phyloP scores from a whole-genome alignment of 1,140 invertebrate genomes.

The Drosophila truncata region DNA sequence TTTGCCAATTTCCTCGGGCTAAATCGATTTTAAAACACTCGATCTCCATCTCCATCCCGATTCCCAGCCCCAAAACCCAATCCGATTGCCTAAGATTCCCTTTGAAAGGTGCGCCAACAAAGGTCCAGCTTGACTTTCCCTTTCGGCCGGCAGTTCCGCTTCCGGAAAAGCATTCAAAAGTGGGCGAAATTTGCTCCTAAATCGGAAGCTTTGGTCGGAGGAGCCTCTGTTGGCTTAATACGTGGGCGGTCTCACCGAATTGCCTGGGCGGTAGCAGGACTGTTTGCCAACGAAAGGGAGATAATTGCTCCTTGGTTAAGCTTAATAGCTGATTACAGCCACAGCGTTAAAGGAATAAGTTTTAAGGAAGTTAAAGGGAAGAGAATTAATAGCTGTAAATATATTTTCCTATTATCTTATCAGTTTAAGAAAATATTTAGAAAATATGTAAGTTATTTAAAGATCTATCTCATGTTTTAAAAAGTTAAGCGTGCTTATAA shows the following conservation, averaged over 20 bases:
- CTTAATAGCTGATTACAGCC: constrained; percentile 8
- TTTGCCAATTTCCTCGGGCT: constrained; percentile 15
- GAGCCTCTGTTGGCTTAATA: constrained; percentile 1
- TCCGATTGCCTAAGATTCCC: constrained; percentile 1
- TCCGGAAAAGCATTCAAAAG: constrained; percentile 20
- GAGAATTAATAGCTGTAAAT: background rate
- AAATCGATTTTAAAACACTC: constrained; percentile 26
- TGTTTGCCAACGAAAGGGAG: constrained; percentile 18
- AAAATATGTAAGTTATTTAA: too few relatives aligned
- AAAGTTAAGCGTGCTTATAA: too few relatives aligned
- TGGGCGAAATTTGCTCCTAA: constrained; percentile 2
- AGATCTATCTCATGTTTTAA: too few relatives aligned
- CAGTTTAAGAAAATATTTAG: background rate
- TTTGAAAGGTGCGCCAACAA: constrained; percentile 5
- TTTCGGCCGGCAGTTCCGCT: constrained; percentile 22
- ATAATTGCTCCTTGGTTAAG: constrained; percentile 15
- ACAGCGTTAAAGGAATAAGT: background rate
- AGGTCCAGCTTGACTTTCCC: constrained; percentile 11
- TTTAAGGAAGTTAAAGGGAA: too few relatives aligned
- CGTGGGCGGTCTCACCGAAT: constrained; percentile 25
- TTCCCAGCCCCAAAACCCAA: constrained; percentile 1
- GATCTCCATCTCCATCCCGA: too few relatives aligned
- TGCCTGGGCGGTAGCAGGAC: constrained; percentile 8
- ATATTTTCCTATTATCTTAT: background rate
- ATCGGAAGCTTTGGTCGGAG: constrained; percentile 3